phyloP scores from a whole-genome alignment of 2,113 vertebrate genomes.

The Boulengeromyrus knoepffleri region DNA sequence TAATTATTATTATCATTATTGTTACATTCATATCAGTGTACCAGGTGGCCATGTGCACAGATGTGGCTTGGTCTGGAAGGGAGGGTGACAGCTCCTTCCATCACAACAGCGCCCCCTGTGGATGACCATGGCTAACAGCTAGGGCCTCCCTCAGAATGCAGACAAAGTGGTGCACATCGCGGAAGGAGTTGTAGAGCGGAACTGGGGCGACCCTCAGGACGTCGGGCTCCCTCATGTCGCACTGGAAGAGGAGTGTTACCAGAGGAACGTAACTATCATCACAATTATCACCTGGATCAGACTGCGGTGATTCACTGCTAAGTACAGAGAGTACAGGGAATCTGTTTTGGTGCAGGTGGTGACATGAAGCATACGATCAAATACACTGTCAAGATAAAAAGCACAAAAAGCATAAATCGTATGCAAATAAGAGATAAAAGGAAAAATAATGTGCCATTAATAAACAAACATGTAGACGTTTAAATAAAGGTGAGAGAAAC shows the following conservation, averaged over 20 bases:
- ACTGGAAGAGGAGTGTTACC: conserved; percentile 57
- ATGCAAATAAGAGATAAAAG: not conserved
- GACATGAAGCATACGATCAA: not conserved
- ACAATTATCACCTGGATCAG: not conserved
- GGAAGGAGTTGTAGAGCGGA: conserved; percentile 93
- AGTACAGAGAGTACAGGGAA: not conserved
- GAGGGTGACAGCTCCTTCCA: not conserved
- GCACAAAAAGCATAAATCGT: not conserved
- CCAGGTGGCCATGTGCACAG: not conserved
- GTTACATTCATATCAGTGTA: not conserved
- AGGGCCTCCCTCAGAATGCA: conserved; percentile 58
- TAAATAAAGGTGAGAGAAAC: not conserved
- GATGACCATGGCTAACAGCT: not conserved
- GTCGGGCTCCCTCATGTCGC: conserved; percentile 72
- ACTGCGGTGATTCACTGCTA: not conserved
- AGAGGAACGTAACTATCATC: not conserved
- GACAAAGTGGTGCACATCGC: conserved; percentile 80
- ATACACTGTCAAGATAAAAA: not conserved
- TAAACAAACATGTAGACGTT: not conserved
- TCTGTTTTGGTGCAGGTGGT: not conserved
- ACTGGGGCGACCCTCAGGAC: conserved; percentile 78
- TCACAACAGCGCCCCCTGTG: not conserved
- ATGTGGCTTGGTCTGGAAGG: not conserved
- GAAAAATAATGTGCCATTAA: not conserved
- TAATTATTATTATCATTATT: not conserved